Evolutionary conservation across 1,140 invertebrate genomes (phyloP), one percentile per base, ranked within the genome.

Genomic region (Atta cephalotes): DNA sequence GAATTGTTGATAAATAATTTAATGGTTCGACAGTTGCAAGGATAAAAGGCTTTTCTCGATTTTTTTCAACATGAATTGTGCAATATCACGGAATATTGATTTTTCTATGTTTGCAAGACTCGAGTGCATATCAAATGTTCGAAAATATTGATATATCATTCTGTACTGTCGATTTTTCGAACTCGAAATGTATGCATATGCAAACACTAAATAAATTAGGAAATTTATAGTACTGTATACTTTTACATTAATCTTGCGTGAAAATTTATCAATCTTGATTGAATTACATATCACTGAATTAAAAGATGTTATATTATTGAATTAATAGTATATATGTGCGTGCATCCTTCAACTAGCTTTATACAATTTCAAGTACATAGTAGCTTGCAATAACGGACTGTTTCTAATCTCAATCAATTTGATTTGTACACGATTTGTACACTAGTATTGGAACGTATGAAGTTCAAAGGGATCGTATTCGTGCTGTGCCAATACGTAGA

Each of bases 381-480:
- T 81, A 89, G 87, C 78, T 89, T 28, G 89, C 85, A 89, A 90
- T 90, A 87, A 89, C 79, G 79, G 70, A 62, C 49, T 79, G 85
- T 74, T 89, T 89, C 85, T 90, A 90, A 90, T 90, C 88, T 90
- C 88, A 70, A 80, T 77, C 88, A 63, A 85, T 89, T 90, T 51
- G 60, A 74, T 62, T 85, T 58, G 68, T 79, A 66, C 66, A 72
- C 78, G 60, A 74, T 62, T 85, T 58, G 68, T 79, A 66, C 66
- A 72, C 78, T 79, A 65, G 51, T 84, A 80, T 74, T 58, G 39
- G 76, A 79, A 60, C 62, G 79, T 87, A 89, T 72, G 80, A 89
- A 89, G 85, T 85, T 87, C 88, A 86, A 66, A 25, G 65, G 45
- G 31, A 89, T 82, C 78, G 60, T 81, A 39, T 21, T 28, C 76